Evolutionary conservation across 2,113 vertebrate genomes (phyloP), one percentile per base, ranked within the genome.

Genomic region (Pithys albifrons): DNA sequence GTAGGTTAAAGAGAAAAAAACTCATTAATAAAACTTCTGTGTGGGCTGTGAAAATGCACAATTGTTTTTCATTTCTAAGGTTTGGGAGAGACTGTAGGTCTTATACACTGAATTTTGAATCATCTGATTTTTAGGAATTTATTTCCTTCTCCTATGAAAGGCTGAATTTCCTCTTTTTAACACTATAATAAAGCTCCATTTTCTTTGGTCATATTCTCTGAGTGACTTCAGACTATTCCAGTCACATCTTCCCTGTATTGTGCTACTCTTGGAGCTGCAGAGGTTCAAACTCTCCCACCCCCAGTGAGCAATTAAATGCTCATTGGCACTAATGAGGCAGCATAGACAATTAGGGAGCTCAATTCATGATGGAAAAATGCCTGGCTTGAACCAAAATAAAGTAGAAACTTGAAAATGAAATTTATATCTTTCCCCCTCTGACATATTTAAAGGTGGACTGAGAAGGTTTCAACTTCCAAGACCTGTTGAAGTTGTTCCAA

Each of bases 121-220:
- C 0, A 0, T 15, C 2, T 24, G 4, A 9, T 8, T 1, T 81
- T 81, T 43, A 48, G 18, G 24, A 45, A 69, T 35, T 55, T 20
- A 8, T 65, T 52, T 81, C 17, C 49, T 62, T 31, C 48, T 25
- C 7, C 7, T 22, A 6, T 16, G 23, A 58, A 78, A 71, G 45
- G 33, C 14, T 35, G 45, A 85, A 29, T 5, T 57, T 74, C 23
- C 13, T 20, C 17, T 23, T 87, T 74, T 72, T 20, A 23, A 39
- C 5, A 54, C 8, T 10, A 55, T 10, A 72, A 46, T 31, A 58
- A 76, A 72, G 15, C 23, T 3, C 6, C 64, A 6, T 46, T 79
- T 88, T 65, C 10, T 76, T 27, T 65, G 41, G 8, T 37, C 25
- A 27, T 69, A 39, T 31, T 29, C 19, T 57, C 25, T 20, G 22